phyloP scores from a whole-genome alignment of 2,797 vertebrate genomes.

The Argentina silus region DNA sequence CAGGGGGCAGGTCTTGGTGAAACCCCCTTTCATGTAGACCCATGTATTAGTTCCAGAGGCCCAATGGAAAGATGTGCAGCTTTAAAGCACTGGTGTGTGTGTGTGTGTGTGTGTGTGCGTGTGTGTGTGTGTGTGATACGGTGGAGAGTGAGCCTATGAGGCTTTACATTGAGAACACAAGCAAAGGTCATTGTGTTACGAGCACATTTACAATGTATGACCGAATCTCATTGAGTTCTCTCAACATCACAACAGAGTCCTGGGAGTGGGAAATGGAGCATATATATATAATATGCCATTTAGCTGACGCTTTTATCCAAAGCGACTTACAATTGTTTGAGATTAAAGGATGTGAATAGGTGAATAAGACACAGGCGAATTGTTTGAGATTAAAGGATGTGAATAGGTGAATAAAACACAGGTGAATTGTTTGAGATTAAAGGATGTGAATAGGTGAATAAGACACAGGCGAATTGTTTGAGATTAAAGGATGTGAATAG shows the following conservation, averaged over 20 bases:
- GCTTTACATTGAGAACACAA: slow-evolving; percentile 19
- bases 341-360: slow-evolving; percentile 27
- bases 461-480: not conserved
- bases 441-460: slow-evolving; percentile 27
- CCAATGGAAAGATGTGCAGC: slow-evolving; percentile 38
- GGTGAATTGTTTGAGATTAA: slow-evolving; percentile 31
- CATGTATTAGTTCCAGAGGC: slow-evolving; percentile 61
- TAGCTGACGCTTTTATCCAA: no score
- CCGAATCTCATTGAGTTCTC: not conserved
- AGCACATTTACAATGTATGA: slow-evolving; percentile 2
- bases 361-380: not conserved
- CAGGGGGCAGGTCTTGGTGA: slow-evolving; percentile 29
- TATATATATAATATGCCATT: no score
- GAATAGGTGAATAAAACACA: no score
- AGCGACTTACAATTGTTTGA: slow-evolving; percentile 36
- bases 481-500: no score
- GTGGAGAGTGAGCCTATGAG: not conserved
- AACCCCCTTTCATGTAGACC: slow-evolving; percentile 32
- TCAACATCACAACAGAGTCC: not conserved
- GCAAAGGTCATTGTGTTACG: slow-evolving; percentile 3
- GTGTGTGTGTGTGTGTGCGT: not conserved
- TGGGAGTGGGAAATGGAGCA: not conserved
- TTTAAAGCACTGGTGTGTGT: slow-evolving; percentile 33
- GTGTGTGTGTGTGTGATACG: not conserved
- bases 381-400: no score